These are phyloP conservation scores for Glyphotaelius pellucidus DNA, from an alignment of 2,888 invertebrate species.

Conservation along the genomic window DNA sequence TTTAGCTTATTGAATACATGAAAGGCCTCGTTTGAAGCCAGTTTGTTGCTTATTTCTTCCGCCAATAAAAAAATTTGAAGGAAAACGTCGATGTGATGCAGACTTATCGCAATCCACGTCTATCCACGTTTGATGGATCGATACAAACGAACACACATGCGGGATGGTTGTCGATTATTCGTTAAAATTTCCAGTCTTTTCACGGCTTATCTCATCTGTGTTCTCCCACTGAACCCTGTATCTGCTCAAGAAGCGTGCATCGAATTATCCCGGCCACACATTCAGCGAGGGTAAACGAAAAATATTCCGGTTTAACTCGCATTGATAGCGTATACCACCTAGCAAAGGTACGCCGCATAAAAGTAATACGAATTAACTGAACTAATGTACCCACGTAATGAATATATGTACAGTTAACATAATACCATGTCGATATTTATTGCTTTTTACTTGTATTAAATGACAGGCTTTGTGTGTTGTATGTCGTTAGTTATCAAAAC, in stretches of 20 bases:
- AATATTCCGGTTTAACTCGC: conserved; percentile 16
- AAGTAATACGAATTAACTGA: not conserved
- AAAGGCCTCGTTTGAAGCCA: not conserved
- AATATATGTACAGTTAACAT: not conserved
- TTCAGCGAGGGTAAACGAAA: not conserved
- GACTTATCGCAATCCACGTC: not conserved
- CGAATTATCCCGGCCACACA: not conserved
- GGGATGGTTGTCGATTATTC: conserved; percentile 21
- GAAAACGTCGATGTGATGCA: not conserved
- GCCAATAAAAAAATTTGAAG: not conserved
- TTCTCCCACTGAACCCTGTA: not conserved
- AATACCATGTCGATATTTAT: not conserved
- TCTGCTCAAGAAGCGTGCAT: conserved; percentile 3
- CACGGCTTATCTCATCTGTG: conserved; percentile 1
- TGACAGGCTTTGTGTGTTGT: not conserved
- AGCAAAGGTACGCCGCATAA: not conserved
- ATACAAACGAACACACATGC: not conserved
- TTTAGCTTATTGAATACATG: not conserved
- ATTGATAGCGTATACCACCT: not conserved
- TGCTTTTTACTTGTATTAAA: not conserved
- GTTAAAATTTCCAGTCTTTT: conserved; percentile 5
- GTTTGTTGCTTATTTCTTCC: not conserved
- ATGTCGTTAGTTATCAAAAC: not conserved
- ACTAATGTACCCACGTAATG: not conserved
- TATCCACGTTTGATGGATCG: conserved; percentile 20